Evolutionary conservation across 2,797 vertebrate species (phyloP), one percentile per base, ranked within the genome.

Genomic region (Helostoma temminkii): DNA sequence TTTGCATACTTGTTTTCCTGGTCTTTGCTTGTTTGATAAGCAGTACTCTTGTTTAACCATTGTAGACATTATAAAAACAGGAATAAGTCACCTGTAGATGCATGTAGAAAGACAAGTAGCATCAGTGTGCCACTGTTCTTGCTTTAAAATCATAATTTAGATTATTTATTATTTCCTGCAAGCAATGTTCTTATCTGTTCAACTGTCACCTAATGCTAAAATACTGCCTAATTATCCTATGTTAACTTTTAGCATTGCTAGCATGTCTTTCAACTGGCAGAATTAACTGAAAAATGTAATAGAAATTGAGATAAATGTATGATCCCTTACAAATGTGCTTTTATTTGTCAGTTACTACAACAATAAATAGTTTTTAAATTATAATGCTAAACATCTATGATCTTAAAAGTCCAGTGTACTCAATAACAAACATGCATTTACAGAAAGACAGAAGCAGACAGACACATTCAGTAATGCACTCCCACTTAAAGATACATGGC

Each of bases 341-440:
- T 86, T 75, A 71, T 85, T 88, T 65, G 45, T 41, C 60, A 8
- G 5, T 57, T 62, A 30, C 32, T 32, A 58, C 59, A 66, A 84
- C 72, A 86, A 82, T 83, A 78, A 81, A 80, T 70, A 42, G n/a
- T 45, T 71, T 53, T 65, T 39, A 26, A 65, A 68, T 34, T 70
- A 59, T 64, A 67, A 79, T 82, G 60, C 36, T 71, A 62, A 69
- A 64, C 14, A 37, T 32, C 30, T 32, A 32, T 2, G 1, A 9
- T 32, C 1, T 32, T 32, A 37, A 37, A 15, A 11, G 15, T 15
- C 36, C 69, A 69, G 61, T 32, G 77, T 78, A 54, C 63, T 63
- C 42, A 48, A 52, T 42, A 49, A 65, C 60, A 52, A 70, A 56
- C 49, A 50, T 72, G 42, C 41, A 36, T 45, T 50, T 28, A 18